Evolutionary conservation across 2,888 invertebrate species (phyloP).

Genomic region (Baronia brevicornis): DNA sequence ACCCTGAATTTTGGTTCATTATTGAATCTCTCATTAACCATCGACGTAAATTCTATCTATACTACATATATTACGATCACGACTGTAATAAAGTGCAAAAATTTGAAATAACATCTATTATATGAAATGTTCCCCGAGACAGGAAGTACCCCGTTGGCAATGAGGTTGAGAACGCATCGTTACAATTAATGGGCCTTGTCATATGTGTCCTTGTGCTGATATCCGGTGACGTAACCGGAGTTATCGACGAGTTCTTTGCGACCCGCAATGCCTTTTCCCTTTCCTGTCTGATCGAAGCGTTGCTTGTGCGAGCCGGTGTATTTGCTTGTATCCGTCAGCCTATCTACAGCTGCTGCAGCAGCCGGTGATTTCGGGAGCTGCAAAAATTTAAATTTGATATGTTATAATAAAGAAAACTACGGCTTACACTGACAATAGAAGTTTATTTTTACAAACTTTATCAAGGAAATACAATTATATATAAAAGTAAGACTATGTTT

Average conservation of each 20-base stretch:
- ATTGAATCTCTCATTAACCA: too few relatives aligned
- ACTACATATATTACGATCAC: too few relatives aligned
- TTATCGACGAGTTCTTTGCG: conserved; percentile 83
- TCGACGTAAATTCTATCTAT: too few relatives aligned
- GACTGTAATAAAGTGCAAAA: too few relatives aligned
- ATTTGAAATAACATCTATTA: too few relatives aligned
- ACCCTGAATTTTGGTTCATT: too few relatives aligned
- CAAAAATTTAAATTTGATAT: conserved; percentile 18
- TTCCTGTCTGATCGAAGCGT: conserved; percentile 88
- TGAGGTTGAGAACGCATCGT: background rate
- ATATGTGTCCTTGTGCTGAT: conserved; percentile 88
- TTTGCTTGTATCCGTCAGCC: conserved; percentile 89
- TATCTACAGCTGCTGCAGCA: conserved; percentile 78
- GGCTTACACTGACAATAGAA: background rate
- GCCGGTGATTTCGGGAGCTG: conserved; percentile 63
- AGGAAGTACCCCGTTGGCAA: too few relatives aligned
- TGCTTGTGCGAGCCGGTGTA: conserved; percentile 93
- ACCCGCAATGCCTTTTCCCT: conserved; percentile 90
- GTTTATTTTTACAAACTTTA: too few relatives aligned
- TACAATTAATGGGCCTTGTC: conserved; percentile 71
- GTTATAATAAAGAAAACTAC: background rate
- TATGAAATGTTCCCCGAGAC: too few relatives aligned
- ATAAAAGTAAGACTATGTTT: too few relatives aligned
- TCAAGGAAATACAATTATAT: too few relatives aligned
- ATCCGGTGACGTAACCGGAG: conserved; percentile 89